Evolutionary conservation across 2,113 vertebrate genomes (phyloP).

Genomic region (Chaenogobius annularis): DNA sequence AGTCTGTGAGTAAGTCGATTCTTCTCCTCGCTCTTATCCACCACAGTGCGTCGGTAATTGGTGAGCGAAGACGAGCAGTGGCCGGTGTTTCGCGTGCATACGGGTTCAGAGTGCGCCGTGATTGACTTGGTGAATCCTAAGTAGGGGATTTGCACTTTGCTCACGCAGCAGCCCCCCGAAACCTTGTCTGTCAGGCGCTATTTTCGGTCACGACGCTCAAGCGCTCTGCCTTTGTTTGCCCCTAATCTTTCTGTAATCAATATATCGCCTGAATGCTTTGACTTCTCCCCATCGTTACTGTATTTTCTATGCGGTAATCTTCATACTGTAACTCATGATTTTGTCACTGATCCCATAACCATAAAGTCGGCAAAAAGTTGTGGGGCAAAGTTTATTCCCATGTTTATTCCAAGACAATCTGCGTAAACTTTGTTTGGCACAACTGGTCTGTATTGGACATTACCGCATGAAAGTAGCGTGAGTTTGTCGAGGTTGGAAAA

Average conservation of each 20-base stretch:
- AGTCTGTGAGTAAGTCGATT: conserved; percentile 85
- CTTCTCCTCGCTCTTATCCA: conserved; percentile 28
- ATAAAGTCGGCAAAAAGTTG: conserved; percentile 38
- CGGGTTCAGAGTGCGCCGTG: not conserved
- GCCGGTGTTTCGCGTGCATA: not conserved
- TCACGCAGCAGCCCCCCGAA: conserved; percentile 45
- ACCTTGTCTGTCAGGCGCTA: conserved; percentile 38
- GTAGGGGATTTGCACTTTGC: conserved; percentile 23
- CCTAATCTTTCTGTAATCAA: conserved; percentile 28
- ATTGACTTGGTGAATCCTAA: conserved; percentile 21
- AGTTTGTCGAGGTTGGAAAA: conserved; percentile 49
- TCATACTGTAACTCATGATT: not conserved
- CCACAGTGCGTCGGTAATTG: conserved; percentile 2
- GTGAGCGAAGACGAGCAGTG: not conserved
- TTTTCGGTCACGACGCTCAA: conserved; percentile 71
- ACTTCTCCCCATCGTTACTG: conserved; percentile 19
- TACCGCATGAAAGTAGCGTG: conserved; percentile 7
- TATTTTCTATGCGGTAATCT: conserved; percentile 7
- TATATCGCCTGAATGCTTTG: conserved; percentile 40
- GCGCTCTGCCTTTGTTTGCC: conserved; percentile 55
- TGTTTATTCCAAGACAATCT: not conserved
- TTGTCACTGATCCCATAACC: no score
- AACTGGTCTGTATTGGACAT: not conserved
- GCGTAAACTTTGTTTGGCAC: conserved; percentile 1
- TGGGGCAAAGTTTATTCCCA: conserved; percentile 41